Evolutionary conservation across 2,113 vertebrate genomes (phyloP).

Genomic region (Sapajus apella): DNA sequence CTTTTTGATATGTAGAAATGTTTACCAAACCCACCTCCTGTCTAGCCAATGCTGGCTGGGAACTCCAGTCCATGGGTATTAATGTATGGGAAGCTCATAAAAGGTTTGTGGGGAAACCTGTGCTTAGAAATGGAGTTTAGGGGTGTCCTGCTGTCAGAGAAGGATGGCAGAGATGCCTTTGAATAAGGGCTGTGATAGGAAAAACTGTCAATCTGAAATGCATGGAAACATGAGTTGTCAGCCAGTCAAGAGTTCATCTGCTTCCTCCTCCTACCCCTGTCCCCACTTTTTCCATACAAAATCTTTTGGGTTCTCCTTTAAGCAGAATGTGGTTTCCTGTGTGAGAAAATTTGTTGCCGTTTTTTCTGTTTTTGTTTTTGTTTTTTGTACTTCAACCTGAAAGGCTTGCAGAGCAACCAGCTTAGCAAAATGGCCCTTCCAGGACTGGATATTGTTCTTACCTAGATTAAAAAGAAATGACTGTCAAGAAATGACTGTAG

Average conservation of each 20-base stretch:
- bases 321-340: neutral
- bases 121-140: conserved; percentile 75
- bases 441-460: conserved; percentile 39
- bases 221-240: neutral
- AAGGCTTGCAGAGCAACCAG: conserved; percentile 27
- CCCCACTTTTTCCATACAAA: neutral
- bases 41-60: conserved; percentile 70
- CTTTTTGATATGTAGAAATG: conserved; percentile 72
- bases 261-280: neutral
- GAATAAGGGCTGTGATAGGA: conserved; percentile 25
- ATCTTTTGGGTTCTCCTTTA: neutral
- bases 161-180: conserved; percentile 64
- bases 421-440: conserved; percentile 59
- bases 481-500: conserved; percentile 22
- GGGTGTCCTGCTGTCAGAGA: conserved; percentile 74
- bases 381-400: neutral
- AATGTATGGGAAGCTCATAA: conserved; percentile 77
- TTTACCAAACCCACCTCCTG: conserved; percentile 70
- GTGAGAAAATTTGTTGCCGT: conserved; percentile 18
- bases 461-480: conserved; percentile 49
- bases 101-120: conserved; percentile 82
- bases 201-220: neutral
- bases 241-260: neutral
- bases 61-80: conserved; percentile 68
- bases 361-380: neutral